A percentile compares a stretch with the other conserved stretches of the same genome.
phyloP scores from a whole-genome alignment of 2,888 invertebrate genomes.

The Eilema sororculum region DNA sequence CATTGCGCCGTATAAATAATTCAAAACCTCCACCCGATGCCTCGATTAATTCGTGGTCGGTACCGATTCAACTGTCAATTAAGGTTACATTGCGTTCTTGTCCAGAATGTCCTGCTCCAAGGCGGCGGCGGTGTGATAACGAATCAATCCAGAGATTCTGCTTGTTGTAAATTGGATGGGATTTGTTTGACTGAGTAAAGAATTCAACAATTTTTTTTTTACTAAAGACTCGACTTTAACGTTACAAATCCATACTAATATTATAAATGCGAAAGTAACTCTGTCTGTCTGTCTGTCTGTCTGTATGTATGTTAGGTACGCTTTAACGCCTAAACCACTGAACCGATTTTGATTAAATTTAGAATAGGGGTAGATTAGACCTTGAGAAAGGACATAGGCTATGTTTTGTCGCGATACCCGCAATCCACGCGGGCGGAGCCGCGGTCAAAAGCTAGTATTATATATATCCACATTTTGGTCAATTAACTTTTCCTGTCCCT shows the following conservation, averaged over 20 bases:
- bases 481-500: not conserved
- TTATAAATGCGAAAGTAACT: too few species aligned
- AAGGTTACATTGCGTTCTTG: conserved; percentile 60
- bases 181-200: not conserved
- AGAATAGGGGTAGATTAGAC: too few species aligned
- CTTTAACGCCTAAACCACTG: too few species aligned
- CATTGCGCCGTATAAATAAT: conserved; percentile 81
- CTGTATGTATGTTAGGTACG: too few species aligned
- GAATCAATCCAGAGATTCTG: conserved; percentile 41
- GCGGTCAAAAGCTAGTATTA: too few species aligned
- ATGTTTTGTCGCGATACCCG: too few species aligned
- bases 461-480: not conserved
- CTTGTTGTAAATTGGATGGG: conserved; percentile 6
- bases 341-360: too few species aligned
- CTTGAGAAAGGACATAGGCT: too few species aligned
- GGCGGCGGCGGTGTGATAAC: conserved; percentile 43
- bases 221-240: not conserved
- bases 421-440: too few species aligned
- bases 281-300: too few species aligned
- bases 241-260: too few species aligned
- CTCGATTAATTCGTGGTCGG: conserved; percentile 81
- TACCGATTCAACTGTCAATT: conserved; percentile 85
- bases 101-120: conserved; percentile 31
- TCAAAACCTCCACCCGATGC: conserved; percentile 63
- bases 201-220: not conserved